Conservation (phyloP, 2,888 invertebrate genomes). For the Clunio marinus region DNA sequence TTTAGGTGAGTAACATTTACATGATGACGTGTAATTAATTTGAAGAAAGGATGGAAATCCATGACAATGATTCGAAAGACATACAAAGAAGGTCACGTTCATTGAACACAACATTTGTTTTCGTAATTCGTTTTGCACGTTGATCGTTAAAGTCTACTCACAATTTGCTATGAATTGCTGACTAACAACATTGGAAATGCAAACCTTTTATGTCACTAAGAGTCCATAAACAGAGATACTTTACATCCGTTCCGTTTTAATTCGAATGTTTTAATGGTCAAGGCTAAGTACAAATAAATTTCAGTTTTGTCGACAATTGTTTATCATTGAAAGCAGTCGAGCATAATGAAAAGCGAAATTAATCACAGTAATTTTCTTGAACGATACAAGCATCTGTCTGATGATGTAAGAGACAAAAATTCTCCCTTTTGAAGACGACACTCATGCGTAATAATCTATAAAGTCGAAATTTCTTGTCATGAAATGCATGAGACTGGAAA, state of each 20-base stretch:
- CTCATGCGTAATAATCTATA: conserved; percentile 4
- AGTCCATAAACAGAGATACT: neutral
- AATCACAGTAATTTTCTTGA: neutral
- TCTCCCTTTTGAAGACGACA: neutral
- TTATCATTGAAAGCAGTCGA: neutral
- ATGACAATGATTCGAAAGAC: neutral
- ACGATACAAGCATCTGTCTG: too few relatives aligned
- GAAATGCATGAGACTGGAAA: neutral
- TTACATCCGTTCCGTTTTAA: conserved; percentile 3
- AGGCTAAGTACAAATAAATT: neutral
- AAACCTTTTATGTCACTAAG: too few relatives aligned
- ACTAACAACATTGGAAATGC: conserved; percentile 1
- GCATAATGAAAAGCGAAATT: neutral
- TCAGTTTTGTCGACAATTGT: neutral
- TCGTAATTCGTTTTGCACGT: too few relatives aligned
- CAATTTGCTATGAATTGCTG: neutral
- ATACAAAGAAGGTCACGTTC: neutral
- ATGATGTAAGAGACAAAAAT: neutral
- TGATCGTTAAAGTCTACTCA: neutral
- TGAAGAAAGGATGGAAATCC: neutral
- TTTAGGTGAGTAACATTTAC: neutral
- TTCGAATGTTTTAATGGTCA: neutral
- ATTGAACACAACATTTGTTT: too few relatives aligned
- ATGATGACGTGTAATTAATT: neutral
- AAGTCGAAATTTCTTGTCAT: too few relatives aligned